phyloP scores from a whole-genome alignment of 2,113 vertebrate species.

The Glaucomys volans region DNA sequence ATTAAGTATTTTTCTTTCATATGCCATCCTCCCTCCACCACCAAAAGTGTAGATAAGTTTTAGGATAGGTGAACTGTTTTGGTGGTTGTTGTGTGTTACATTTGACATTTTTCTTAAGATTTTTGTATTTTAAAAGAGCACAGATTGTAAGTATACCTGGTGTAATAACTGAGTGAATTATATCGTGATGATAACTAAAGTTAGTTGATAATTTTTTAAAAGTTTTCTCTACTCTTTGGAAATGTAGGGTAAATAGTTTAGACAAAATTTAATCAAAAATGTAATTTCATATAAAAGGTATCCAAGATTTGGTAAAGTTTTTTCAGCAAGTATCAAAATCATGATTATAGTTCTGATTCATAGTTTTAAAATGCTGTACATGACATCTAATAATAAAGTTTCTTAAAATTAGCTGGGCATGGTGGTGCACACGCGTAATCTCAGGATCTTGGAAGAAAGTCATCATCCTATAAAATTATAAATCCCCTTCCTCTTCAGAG shows the following conservation, averaged over 20 bases:
- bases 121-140: neutral
- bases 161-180: neutral
- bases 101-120: conserved; percentile 1
- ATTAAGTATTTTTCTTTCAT: conserved; percentile 18
- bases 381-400: conserved; percentile 20
- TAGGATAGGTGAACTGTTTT: neutral
- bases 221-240: conserved; percentile 31
- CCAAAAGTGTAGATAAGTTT: conserved; percentile 6
- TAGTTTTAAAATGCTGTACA: conserved; percentile 42
- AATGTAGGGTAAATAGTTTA: conserved; percentile 5
- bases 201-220: conserved; percentile 49
- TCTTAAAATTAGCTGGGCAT: neutral
- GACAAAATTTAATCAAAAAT: conserved; percentile 5
- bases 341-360: neutral
- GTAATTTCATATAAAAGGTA: neutral
- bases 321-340: neutral
- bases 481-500: neutral
- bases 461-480: neutral
- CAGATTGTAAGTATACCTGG: neutral
- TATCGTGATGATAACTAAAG: neutral
- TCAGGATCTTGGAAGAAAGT: neutral
- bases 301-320: neutral
- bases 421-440: too few species aligned
- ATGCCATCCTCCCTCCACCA: neutral
- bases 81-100: conserved; percentile 16